These are phyloP conservation scores for Limnephilus marmoratus DNA, from an alignment of 2,888 invertebrate genomes.

Conservation along the genomic window DNA sequence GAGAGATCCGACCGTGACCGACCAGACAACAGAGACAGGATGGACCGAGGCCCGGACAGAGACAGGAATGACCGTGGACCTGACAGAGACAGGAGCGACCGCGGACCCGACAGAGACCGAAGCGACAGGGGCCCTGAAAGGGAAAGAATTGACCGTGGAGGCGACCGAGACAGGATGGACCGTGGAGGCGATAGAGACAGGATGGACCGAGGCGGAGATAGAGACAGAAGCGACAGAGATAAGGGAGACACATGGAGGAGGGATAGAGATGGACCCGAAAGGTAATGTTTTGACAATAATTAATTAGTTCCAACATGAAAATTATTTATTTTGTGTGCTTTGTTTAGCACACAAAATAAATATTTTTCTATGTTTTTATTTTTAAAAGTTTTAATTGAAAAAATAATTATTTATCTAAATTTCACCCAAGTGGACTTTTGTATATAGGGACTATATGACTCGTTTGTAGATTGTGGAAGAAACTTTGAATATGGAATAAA, in stretches of 20 bases:
- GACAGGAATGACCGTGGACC: neutral
- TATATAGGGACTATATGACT: too few species aligned
- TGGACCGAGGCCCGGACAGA: neutral
- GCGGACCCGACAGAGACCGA: constrained; percentile 40
- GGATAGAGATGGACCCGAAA: constrained; percentile 51
- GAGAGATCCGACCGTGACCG: neutral
- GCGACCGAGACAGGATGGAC: constrained; percentile 36
- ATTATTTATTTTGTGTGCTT: too few species aligned
- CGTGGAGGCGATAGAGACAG: constrained; percentile 65
- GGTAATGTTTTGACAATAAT: constrained; percentile 14
- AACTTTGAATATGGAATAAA: too few species aligned
- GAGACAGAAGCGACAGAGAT: constrained; percentile 51
- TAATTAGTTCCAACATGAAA: neutral
- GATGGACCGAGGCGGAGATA: constrained; percentile 66
- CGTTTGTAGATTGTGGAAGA: too few species aligned
- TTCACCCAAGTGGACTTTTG: too few species aligned
- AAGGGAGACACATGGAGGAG: constrained; percentile 56
- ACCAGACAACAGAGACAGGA: neutral
- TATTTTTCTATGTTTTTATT: too few species aligned
- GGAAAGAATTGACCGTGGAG: constrained; percentile 12
- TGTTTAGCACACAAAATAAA: too few species aligned
- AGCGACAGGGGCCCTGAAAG: constrained; percentile 66
- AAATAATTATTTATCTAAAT: too few species aligned
- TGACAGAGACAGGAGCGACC: neutral
- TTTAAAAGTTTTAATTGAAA: too few species aligned